A percentile compares a stretch with the other conserved stretches of the same genome.
Conservation (phyloP, 2,797 vertebrate species). For the Pseudotriccus pelzelni region DNA sequence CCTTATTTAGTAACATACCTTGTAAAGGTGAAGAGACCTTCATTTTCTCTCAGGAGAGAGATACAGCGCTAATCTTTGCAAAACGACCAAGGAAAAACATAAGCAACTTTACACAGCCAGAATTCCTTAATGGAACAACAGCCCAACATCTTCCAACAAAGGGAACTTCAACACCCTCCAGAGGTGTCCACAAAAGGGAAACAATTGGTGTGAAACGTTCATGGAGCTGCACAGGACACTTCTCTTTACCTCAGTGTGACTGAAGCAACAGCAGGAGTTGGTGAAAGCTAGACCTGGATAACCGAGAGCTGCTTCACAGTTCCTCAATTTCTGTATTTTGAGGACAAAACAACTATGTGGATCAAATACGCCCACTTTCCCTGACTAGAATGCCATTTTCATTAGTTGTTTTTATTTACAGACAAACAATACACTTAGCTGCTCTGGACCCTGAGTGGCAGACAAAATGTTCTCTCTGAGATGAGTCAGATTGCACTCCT, state of each 20-base stretch:
- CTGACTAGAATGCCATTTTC: neutral
- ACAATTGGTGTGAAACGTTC: neutral
- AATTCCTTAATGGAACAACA: neutral
- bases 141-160: neutral
- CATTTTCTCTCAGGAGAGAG: neutral
- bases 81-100: neutral
- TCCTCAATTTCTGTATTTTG: neutral
- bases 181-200: neutral
- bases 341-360: neutral
- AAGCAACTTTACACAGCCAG: neutral
- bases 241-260: neutral
- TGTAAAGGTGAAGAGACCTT: neutral
- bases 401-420: neutral
- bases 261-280: neutral
- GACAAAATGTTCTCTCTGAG: slow-evolving; percentile 19
- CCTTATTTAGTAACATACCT: neutral
- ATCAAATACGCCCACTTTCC: neutral
- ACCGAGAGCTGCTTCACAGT: neutral
- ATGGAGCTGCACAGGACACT: fast-evolving
- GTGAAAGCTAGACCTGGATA: neutral
- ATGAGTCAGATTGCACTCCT: slow-evolving; percentile 33
- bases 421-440: slow-evolving; percentile 6
- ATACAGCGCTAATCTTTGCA: neutral
- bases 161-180: neutral
- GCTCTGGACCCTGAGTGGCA: neutral